These are phyloP conservation scores for Leptinotarsa lineolata DNA, from an alignment of 1,140 invertebrate species.

Conservation along the genomic window DNA sequence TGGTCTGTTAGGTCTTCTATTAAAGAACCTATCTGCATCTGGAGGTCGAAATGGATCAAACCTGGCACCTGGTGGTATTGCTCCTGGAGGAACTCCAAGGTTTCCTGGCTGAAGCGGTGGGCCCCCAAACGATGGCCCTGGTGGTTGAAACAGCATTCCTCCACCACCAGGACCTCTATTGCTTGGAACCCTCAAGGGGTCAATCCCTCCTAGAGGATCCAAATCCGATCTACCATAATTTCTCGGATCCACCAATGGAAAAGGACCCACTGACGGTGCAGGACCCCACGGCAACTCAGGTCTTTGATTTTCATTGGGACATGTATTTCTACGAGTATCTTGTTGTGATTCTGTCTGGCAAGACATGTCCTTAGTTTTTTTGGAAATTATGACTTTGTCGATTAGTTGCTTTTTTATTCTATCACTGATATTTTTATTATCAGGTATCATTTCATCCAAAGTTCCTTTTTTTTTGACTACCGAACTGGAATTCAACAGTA, in stretches of 20 bases:
- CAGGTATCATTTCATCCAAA: slow-evolving; percentile 59
- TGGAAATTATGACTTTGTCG: slow-evolving; percentile 56
- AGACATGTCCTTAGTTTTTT: slow-evolving; percentile 40
- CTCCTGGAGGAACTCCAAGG: slow-evolving; percentile 56
- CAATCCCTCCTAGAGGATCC: slow-evolving; percentile 68
- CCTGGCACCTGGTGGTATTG: slow-evolving; percentile 75
- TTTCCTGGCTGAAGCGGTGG: slow-evolving; percentile 22
- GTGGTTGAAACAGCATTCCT: slow-evolving; percentile 78
- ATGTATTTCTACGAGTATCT: slow-evolving; percentile 1
- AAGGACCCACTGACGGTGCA: neutral
- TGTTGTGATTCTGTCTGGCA: slow-evolving; percentile 41
- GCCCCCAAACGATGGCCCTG: slow-evolving; percentile 37
- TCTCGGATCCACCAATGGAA: neutral
- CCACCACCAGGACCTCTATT: slow-evolving; percentile 38
- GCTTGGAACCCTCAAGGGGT: slow-evolving; percentile 46
- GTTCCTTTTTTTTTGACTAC: slow-evolving; percentile 46
- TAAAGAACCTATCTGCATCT: slow-evolving; percentile 51
- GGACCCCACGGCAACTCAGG: slow-evolving; percentile 1
- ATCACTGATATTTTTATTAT: slow-evolving; percentile 58
- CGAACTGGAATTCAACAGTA: slow-evolving; percentile 48
- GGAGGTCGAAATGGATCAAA: slow-evolving; percentile 83
- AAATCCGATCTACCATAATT: slow-evolving; percentile 68
- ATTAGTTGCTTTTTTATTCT: slow-evolving; percentile 61
- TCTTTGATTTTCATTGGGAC: slow-evolving; percentile 10
- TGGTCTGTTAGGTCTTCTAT: slow-evolving; percentile 57